Base-by-base conservation (phyloP, 1,140 invertebrate species). In the Ooceraea biroi region DNA sequence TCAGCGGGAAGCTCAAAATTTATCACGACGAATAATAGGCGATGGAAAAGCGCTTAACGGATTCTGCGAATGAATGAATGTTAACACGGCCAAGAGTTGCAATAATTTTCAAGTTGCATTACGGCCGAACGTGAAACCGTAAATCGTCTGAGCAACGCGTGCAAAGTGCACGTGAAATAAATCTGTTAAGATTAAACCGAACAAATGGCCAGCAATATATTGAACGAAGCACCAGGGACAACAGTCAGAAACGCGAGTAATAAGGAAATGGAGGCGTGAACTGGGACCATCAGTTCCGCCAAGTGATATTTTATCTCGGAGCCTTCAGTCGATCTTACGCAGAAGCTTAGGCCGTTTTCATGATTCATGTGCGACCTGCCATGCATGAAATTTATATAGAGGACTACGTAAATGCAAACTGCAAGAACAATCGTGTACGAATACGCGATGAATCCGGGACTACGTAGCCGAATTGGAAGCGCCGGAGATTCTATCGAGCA, bases 161-260 rank as follows among this genome's bases (percentile, higher is more conserved):
- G 19, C n/a, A 68, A 48, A 14, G 17, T 30, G 19, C 5, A 52
- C 48, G 50, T 71, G 48, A 50, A 55, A 19, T 71, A 55, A 71
- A 19, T 27, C 17, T 3, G 0, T 69, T 69, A 10, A 5, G 25
- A 69, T 69, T 69, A 52, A 69, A 19, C 5, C 17, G 48, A 4
- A 36, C 14, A 48, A 36, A n/a, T n/a, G 36, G 7, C 36, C 36
- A 36, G 36, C 36, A 3, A 69, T 19, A 5, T 14, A 12, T n/a
- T n/a, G 14, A 52, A 36, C 2, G 36, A 0, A 12, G 8, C 36
- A 7, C 2, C 7, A 7, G 46, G 19, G 27, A 36, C 19, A 69
- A 1, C 27, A 19, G 36, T 1, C 4, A 36, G 66, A 27, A 17
- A 52, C 22, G 0, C 41, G 17, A 27, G 14, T 36, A 61, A 14